Base-by-base conservation (phyloP, 2,113 vertebrate genomes). In the Protomyctophum bolini region DNA sequence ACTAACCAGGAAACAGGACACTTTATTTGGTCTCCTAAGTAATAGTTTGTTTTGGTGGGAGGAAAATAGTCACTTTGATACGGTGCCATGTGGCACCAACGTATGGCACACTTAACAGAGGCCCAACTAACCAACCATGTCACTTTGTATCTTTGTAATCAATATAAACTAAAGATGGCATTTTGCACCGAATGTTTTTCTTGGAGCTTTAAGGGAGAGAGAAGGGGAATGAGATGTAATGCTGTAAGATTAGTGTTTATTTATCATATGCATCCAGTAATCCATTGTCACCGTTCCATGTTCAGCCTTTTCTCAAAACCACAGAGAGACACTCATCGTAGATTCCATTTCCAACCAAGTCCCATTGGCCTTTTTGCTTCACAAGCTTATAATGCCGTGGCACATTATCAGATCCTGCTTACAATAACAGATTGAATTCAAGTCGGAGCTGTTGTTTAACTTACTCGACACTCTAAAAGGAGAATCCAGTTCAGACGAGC, bases 211-310 rank as follows among this genome's bases (percentile, higher is more conserved):
- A 75, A 61, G 21, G 12, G 50, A 75, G 61, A 80, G 78, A 48
- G 57, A 61, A 72, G 45, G 51, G 8, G 63, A 73, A 73, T 15
- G 46, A 57, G 21, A 75, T 55, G 75, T 56, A 47, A n/a, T 76
- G 10, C 62, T 63, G 56, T 75, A 86, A 77, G 80, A 79, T 77
- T 86, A 81, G 83, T 89, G 83, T 92, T 91, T 90, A 84, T 91
- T 90, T 91, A 92, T 86, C 86, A 82, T 87, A 88, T 83, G 81
- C 83, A 88, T 83, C 89, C 86, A 90, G 89, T 87, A 84, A 90
- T 82, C 66, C 82, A 84, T 83, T 88, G 86, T 87, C 85, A 86
- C 81, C 0, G 85, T 83, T 90, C 88, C 85, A 90, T 63, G 80
- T 75, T 77, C 41, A 66, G 47, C 66, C 75, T 58, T 79, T 83